A percentile compares a stretch with the other conserved stretches of the same genome.
These are phyloP conservation scores for Periplaneta americana DNA, from an alignment of 1,140 invertebrate genomes.

Conservation along the genomic window DNA sequence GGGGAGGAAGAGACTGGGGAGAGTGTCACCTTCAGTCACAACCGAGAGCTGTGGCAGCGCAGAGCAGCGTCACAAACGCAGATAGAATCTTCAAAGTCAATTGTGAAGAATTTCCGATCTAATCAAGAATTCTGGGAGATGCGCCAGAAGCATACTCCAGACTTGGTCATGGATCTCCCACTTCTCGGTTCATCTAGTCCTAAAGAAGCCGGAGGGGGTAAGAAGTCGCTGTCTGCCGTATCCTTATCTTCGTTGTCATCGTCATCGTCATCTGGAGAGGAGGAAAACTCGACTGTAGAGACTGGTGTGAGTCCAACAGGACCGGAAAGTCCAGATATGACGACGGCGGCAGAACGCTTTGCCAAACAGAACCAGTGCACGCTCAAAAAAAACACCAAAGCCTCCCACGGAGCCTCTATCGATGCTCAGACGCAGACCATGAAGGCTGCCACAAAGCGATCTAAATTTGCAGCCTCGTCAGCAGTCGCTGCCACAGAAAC, in stretches of 20 bases:
- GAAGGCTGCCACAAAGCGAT: conserved; percentile 14
- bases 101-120: conserved; percentile 22
- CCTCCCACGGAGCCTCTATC: conserved; percentile 25
- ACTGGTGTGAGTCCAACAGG: conserved; percentile 33
- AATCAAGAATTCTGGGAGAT: conserved; percentile 44
- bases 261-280: conserved; percentile 22
- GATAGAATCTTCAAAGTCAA: conserved; percentile 29
- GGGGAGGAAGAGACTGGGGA: conserved; percentile 24
- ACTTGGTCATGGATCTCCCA: conserved; percentile 85
- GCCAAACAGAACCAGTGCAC: conserved; percentile 77
- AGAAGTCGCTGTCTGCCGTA: conserved; percentile 35
- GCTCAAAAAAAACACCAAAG: conserved; percentile 67
- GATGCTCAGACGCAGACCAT: conserved; percentile 28
- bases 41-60: conserved; percentile 56
- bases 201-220: conserved; percentile 36
- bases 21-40: conserved; percentile 35
- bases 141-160: conserved; percentile 68
- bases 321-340: conserved; percentile 60
- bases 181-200: conserved; percentile 38
- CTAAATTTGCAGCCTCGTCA: conserved; percentile 9
- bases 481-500: background rate
- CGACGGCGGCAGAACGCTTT: conserved; percentile 65
- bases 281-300: conserved; percentile 20
- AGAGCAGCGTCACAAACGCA: conserved; percentile 48
- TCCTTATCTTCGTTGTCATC: conserved; percentile 18